Evolutionary conservation across 92 coral and sea anemone species (phyloP).

Genomic region (Phymanthus crucifer): DNA sequence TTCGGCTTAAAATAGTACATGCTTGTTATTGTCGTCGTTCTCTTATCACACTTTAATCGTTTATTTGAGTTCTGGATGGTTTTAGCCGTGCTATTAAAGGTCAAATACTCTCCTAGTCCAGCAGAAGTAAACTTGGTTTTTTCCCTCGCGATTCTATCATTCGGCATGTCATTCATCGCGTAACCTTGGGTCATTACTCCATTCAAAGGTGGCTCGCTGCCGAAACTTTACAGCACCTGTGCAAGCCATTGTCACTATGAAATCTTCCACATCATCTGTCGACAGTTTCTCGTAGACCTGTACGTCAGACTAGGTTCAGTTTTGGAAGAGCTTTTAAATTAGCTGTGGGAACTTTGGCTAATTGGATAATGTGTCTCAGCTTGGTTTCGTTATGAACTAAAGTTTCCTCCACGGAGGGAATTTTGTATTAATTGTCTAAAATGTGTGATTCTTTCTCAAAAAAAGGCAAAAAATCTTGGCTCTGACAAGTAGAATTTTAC

Average conservation of each 20-base stretch:
- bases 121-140: not conserved
- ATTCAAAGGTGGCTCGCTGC: constrained; percentile 13
- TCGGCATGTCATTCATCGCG: not conserved
- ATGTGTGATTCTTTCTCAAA: not conserved
- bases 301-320: not conserved
- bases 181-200: not conserved
- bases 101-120: not conserved
- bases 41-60: not conserved
- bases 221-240: not conserved
- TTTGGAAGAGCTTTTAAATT: not conserved
- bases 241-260: not conserved
- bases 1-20: not conserved
- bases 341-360: not conserved
- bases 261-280: constrained; percentile 14
- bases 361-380: not conserved
- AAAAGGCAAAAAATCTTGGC: not conserved
- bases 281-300: not conserved
- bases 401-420: not conserved
- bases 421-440: not conserved
- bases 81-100: not conserved
- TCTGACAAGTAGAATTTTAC: not conserved
- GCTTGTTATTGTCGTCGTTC: not conserved
- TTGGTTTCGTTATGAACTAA: not conserved
- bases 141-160: not conserved
- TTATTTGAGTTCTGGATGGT: not conserved